These are phyloP conservation scores for Chloropsis cyanopogon DNA, from an alignment of 2,113 vertebrate genomes.

Conservation along the genomic window DNA sequence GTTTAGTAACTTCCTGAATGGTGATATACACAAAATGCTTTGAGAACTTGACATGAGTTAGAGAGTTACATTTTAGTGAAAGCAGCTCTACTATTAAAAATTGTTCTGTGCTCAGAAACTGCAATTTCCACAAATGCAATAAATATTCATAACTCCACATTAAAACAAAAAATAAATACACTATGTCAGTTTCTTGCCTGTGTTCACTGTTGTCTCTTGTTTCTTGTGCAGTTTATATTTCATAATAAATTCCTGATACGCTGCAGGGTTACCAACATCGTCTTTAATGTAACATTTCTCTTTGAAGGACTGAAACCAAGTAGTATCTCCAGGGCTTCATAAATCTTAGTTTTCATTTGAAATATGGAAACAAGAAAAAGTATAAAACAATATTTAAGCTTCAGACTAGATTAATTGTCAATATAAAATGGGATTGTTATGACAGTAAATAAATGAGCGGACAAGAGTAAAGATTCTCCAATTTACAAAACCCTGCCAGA, in stretches of 20 bases:
- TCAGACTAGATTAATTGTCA: slow-evolving; percentile 73
- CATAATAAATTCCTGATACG: slow-evolving; percentile 63
- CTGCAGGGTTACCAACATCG: slow-evolving; percentile 56
- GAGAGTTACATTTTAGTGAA: neutral
- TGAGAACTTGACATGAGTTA: neutral
- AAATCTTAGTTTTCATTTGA: slow-evolving; percentile 73
- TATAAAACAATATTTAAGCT: slow-evolving; percentile 74
- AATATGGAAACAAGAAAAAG: slow-evolving; percentile 67
- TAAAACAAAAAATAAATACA: slow-evolving; percentile 34
- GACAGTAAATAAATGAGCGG: slow-evolving; percentile 66
- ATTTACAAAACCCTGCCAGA: slow-evolving; percentile 46
- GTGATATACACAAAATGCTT: neutral
- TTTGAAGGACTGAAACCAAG: slow-evolving; percentile 70
- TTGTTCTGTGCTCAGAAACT: neutral
- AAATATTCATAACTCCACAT: slow-evolving; percentile 61
- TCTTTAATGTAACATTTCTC: slow-evolving; percentile 71
- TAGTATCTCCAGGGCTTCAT: slow-evolving; percentile 65
- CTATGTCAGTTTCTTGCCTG: slow-evolving; percentile 11
- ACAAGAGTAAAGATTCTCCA: slow-evolving; percentile 53
- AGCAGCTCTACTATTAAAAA: neutral
- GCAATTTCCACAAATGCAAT: slow-evolving; percentile 40
- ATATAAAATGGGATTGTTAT: slow-evolving; percentile 67
- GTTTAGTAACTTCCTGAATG: neutral
- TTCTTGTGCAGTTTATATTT: slow-evolving; percentile 65
- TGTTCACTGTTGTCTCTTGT: slow-evolving; percentile 38